phyloP scores from a whole-genome alignment of 2,888 invertebrate genomes.

The Eremobia ochroleuca region DNA sequence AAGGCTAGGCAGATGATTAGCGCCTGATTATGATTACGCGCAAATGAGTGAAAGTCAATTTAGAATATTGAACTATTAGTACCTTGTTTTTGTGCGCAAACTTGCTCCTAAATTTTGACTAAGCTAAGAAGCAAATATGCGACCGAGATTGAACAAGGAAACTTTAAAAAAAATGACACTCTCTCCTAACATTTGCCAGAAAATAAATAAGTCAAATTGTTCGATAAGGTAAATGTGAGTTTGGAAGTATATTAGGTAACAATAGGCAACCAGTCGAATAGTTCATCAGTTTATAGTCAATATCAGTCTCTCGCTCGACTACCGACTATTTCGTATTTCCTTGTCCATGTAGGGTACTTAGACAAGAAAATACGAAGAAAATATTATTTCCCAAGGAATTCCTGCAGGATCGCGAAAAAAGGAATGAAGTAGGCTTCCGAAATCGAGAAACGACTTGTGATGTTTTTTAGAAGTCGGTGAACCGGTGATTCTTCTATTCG shows the following conservation, averaged over 20 bases:
- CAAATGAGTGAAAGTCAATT: conserved; percentile 5
- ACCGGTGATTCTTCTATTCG: conserved; percentile 5
- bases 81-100: not conserved
- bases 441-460: conserved; percentile 9
- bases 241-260: conserved; percentile 12
- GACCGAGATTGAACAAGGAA: not conserved
- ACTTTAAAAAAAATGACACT: not conserved
- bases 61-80: conserved; percentile 13
- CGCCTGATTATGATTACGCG: no score
- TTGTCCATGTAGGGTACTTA: no score
- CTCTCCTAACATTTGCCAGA: not conserved
- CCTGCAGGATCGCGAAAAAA: conserved; percentile 24
- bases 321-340: conserved; percentile 5
- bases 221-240: not conserved
- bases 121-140: not conserved
- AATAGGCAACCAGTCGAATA: conserved; percentile 24
- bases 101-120: no score
- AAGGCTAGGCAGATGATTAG: no score
- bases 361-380: conserved; percentile 8
- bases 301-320: conserved; percentile 13
- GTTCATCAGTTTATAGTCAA: conserved; percentile 28
- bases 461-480: not conserved
- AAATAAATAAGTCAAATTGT: not conserved
- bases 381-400: conserved; percentile 28
- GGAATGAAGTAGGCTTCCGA: conserved; percentile 11